These are phyloP conservation scores for Trachelus iudaicus DNA, from an alignment of 2,888 invertebrate genomes.

Conservation along the genomic window DNA sequence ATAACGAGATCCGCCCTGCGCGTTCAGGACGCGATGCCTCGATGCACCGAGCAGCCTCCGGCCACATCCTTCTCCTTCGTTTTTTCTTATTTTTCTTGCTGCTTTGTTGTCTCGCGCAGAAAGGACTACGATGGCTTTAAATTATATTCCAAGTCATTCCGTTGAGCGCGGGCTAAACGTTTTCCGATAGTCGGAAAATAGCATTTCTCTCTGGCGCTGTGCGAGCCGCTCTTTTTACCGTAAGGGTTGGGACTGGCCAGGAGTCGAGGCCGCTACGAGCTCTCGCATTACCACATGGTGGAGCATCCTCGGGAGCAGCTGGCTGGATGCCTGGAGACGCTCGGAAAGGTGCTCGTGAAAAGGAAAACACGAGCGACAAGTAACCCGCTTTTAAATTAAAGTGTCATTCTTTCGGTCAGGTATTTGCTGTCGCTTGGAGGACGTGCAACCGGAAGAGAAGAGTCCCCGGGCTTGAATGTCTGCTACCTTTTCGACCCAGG, in stretches of 20 bases:
- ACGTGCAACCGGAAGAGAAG: background rate
- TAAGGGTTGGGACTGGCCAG: background rate
- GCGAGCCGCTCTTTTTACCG: background rate
- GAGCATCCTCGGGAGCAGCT: background rate
- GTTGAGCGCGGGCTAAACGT: conserved; percentile 17
- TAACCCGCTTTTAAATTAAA: conserved; percentile 39
- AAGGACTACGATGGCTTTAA: background rate
- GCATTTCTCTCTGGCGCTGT: background rate
- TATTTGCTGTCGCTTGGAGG: background rate
- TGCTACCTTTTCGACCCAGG: background rate
- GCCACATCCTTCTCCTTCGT: background rate
- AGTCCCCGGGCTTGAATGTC: background rate
- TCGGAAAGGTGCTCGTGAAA: conserved; percentile 13
- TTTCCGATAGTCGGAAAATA: conserved; percentile 25
- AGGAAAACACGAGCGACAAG: conserved; percentile 35
- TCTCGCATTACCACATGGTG: background rate
- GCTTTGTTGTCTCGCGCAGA: background rate
- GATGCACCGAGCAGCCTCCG: background rate
- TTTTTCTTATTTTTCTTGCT: background rate
- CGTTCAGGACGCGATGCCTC: background rate
- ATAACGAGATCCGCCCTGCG: background rate
- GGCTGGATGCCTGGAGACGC: conserved; percentile 5
- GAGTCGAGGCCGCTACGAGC: background rate
- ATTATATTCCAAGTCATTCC: conserved; percentile 17
- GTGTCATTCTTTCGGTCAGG: conserved; percentile 22